phyloP scores from a whole-genome alignment of 2,113 vertebrate species.

The Xyrauchen texanus region DNA sequence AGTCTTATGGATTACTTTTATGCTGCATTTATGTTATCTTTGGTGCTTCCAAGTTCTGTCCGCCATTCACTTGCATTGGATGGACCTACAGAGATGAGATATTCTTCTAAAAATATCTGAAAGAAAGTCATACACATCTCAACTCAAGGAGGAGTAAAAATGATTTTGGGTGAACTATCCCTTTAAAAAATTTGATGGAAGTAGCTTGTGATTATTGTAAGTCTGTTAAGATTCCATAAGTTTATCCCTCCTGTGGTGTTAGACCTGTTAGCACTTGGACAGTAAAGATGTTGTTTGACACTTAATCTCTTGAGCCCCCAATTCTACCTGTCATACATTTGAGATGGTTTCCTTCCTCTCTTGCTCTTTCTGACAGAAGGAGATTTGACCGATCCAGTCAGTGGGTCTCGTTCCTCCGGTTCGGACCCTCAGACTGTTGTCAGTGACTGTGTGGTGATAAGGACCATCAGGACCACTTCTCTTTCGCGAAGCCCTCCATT shows the following conservation, averaged over 20 bases:
- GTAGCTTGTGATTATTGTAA: too few species aligned
- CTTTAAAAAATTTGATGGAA: too few species aligned
- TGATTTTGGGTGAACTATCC: too few species aligned
- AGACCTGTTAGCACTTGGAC: neutral
- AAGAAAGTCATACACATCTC: too few species aligned
- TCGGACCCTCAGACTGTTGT: constrained; percentile 79
- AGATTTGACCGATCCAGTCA: constrained; percentile 89
- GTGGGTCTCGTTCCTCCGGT: constrained; percentile 80
- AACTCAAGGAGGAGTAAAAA: too few species aligned
- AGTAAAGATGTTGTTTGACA: neutral
- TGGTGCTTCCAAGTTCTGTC: too few species aligned
- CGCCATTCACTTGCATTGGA: too few species aligned
- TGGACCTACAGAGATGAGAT: too few species aligned
- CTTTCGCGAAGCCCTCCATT: constrained; percentile 79
- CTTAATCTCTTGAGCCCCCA: neutral
- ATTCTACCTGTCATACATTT: neutral
- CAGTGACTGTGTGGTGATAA: constrained; percentile 67
- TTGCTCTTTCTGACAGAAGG: constrained; percentile 76
- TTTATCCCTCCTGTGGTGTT: neutral
- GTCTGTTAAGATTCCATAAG: neutral
- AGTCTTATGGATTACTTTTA: too few species aligned
- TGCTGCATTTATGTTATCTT: too few species aligned
- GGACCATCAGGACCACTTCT: constrained; percentile 35
- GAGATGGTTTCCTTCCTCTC: neutral
- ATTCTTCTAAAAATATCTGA: too few species aligned